Evolutionary conservation across 2,113 vertebrate genomes (phyloP).

Genomic region (Limnothrissa miodon): DNA sequence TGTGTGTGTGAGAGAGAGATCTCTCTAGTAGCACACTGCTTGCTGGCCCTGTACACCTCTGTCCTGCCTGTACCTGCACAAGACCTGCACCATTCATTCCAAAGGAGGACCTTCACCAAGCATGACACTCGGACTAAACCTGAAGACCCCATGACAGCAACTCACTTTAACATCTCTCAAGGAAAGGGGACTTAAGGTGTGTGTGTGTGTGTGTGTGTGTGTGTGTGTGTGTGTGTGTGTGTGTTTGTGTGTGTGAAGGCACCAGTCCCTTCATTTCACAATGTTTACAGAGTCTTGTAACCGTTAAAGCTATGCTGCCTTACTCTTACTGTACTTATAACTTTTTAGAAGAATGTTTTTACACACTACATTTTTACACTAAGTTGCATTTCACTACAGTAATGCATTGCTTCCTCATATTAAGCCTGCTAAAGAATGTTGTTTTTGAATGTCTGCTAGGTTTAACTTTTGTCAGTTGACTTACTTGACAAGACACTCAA

Average conservation of each 20-base stretch:
- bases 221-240: not conserved
- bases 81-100: not conserved
- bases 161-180: not conserved
- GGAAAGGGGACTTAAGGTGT: not conserved
- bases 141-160: not conserved
- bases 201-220: not conserved
- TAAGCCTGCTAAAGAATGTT: not conserved
- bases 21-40: too few relatives aligned
- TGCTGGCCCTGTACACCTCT: not conserved
- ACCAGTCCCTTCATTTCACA: not conserved
- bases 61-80: not conserved
- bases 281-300: not conserved
- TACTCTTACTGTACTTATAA: not conserved
- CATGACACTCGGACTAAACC: not conserved
- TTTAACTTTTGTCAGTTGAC: slow-evolving; percentile 5
- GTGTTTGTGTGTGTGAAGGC: not conserved
- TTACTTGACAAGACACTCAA: not conserved
- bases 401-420: slow-evolving; percentile 3
- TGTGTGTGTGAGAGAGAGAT: too few relatives aligned
- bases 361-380: not conserved
- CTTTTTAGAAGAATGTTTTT: not conserved
- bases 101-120: not conserved
- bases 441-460: not conserved
- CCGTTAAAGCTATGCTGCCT: not conserved
- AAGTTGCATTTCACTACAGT: slow-evolving; percentile 8